Evolutionary conservation across 2,113 vertebrate species (phyloP).

Genomic region (Trichechus manatus): DNA sequence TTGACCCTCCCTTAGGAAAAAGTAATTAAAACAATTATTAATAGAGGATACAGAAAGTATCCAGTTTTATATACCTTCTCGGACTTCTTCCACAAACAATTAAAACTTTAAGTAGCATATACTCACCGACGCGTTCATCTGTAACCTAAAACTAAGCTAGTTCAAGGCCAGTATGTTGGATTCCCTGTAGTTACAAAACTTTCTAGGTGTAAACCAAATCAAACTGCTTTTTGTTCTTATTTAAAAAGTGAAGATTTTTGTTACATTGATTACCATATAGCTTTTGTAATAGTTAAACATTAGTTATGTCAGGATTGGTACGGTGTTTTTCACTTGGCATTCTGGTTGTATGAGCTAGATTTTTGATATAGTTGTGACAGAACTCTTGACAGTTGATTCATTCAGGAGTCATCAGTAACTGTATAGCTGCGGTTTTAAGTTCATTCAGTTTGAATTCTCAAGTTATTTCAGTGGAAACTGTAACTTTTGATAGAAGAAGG

Average conservation of each 20-base stretch:
- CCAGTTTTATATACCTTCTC: background rate
- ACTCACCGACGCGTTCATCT: background rate
- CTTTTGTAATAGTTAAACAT: slow-evolving; percentile 7
- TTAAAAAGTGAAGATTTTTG: background rate
- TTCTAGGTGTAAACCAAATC: background rate
- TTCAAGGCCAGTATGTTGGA: background rate
- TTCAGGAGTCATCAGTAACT: slow-evolving; percentile 25
- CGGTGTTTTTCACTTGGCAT: slow-evolving; percentile 2
- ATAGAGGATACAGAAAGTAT: background rate
- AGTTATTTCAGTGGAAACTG: slow-evolving; percentile 59
- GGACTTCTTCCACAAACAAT: background rate
- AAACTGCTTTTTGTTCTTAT: background rate
- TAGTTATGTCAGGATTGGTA: background rate
- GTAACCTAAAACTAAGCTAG: background rate
- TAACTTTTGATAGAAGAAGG: slow-evolving; percentile 37
- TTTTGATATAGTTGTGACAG: slow-evolving; percentile 27
- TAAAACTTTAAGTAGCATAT: background rate
- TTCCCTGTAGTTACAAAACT: background rate
- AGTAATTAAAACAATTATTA: slow-evolving; percentile 47
- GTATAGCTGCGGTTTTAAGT: slow-evolving; percentile 40
- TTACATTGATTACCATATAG: background rate
- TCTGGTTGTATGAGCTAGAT: slow-evolving; percentile 55
- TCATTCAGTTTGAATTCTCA: slow-evolving; percentile 23
- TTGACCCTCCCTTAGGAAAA: background rate
- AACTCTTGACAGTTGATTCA: slow-evolving; percentile 13